Evolutionary conservation across 2,888 invertebrate species (phyloP).

Genomic region (Drosophila algonquin): DNA sequence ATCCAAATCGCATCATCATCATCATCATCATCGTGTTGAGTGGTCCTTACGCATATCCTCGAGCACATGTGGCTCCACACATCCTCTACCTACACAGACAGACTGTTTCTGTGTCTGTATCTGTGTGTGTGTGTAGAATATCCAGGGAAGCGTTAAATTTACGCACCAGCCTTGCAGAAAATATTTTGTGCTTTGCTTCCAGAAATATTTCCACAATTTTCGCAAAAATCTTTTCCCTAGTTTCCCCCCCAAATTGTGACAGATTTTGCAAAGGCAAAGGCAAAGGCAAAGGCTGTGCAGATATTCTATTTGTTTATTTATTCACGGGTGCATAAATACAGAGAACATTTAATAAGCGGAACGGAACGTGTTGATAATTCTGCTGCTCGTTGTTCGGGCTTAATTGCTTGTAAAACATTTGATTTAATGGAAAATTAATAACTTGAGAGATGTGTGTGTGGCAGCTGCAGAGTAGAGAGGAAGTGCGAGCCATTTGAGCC

Average conservation of each 20-base stretch:
- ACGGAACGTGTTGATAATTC: constrained; percentile 74
- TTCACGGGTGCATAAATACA: constrained; percentile 36
- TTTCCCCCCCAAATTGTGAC: constrained; percentile 58
- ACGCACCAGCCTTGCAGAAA: constrained; percentile 51
- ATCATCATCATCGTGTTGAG: constrained; percentile 33
- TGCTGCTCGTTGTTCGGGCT: constrained; percentile 41
- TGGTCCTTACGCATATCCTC: constrained; percentile 39
- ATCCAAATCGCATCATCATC: constrained; percentile 73
- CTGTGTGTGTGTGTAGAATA: constrained; percentile 19
- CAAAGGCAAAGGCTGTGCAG: constrained; percentile 11
- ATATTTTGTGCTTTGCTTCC: constrained; percentile 59
- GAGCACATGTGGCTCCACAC: constrained; percentile 33
- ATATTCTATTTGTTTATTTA: constrained; percentile 58
- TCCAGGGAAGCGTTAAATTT: constrained; percentile 66
- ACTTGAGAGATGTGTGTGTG: constrained; percentile 54
- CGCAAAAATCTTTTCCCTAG: constrained; percentile 36
- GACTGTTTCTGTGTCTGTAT: not conserved
- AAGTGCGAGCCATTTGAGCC: constrained; percentile 49
- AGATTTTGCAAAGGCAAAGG: constrained; percentile 36
- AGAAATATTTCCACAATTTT: constrained; percentile 57
- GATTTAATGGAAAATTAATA: constrained; percentile 72
- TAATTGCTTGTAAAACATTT: constrained; percentile 66
- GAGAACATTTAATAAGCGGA: constrained; percentile 67
- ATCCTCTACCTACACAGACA: constrained; percentile 7
- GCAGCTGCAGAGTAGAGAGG: constrained; percentile 21